phyloP scores from a whole-genome alignment of 2,113 vertebrate genomes.

The Butorides virescens region DNA sequence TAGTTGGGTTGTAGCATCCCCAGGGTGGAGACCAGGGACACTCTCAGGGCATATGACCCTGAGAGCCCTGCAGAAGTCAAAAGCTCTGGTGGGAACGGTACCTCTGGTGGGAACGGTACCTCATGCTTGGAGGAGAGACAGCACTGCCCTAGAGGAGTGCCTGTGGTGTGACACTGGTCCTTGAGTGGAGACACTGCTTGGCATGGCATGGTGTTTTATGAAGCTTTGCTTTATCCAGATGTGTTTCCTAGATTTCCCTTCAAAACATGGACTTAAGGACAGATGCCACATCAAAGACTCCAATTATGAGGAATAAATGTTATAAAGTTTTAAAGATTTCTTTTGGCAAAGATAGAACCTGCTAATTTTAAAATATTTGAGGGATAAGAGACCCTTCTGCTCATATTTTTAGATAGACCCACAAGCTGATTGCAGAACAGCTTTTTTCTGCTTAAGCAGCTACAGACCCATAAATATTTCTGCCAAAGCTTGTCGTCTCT shows the following conservation, averaged over 20 bases:
- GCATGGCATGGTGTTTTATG: background rate
- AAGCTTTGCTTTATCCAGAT: background rate
- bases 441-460: background rate
- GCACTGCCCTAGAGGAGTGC: background rate
- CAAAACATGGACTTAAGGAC: background rate
- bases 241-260: background rate
- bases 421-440: background rate
- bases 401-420: background rate
- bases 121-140: background rate
- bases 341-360: background rate
- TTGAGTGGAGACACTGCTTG: background rate
- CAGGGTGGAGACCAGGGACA: background rate
- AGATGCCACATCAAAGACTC: background rate
- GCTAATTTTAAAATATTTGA: background rate
- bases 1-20: background rate
- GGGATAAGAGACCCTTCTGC: background rate
- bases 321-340: background rate
- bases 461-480: background rate
- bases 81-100: background rate
- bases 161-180: background rate
- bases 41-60: background rate
- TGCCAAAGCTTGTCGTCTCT: background rate
- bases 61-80: background rate
- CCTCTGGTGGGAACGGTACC: background rate
- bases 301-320: background rate